Percentiles rank a stretch among this genome's conserved stretches.
Evolutionary conservation across 2,797 vertebrate genomes (phyloP).

Genomic region (Melanotaenia parkinsoni): DNA sequence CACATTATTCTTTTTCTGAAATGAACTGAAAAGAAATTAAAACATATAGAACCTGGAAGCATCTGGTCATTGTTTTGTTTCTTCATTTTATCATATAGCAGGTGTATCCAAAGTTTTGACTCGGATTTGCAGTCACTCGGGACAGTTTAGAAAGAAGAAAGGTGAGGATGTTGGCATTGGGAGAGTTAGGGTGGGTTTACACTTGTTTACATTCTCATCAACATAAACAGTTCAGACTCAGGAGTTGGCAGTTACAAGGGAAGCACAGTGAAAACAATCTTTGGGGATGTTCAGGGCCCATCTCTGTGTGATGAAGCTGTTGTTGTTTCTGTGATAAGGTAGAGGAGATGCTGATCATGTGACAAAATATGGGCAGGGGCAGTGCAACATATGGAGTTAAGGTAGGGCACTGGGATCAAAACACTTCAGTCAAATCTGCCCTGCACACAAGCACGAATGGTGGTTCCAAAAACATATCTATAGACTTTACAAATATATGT

Average conservation of each 20-base stretch:
- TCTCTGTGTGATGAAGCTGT: conserved; percentile 59
- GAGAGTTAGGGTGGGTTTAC: conserved; percentile 28
- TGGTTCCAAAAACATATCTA: conserved; percentile 74
- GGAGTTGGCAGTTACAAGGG: conserved; percentile 62
- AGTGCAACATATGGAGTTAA: conserved; percentile 42
- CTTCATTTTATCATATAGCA: conserved; percentile 59
- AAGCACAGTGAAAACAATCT: conserved; percentile 83
- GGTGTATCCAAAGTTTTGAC: conserved; percentile 62
- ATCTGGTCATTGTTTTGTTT: conserved; percentile 69
- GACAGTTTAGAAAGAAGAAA: conserved; percentile 40
- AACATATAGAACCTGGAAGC: conserved; percentile 75
- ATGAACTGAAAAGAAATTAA: conserved; percentile 73
- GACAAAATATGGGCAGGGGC: conserved; percentile 46
- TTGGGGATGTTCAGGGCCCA: conserved; percentile 56
- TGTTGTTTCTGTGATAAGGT: conserved; percentile 59
- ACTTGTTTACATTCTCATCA: conserved; percentile 77
- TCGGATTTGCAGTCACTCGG: conserved; percentile 56
- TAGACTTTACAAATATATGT: conserved; percentile 80
- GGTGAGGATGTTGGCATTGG: background rate
- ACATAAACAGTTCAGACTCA: conserved; percentile 70
- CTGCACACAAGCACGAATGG: conserved; percentile 65
- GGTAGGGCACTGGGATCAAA: conserved; percentile 50
- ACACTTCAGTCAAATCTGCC: conserved; percentile 48
- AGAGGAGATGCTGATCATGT: conserved; percentile 55
- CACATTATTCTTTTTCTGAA: conserved; percentile 77